These are phyloP conservation scores for Heliornis fulica DNA, from an alignment of 2,113 vertebrate species.

Conservation along the genomic window DNA sequence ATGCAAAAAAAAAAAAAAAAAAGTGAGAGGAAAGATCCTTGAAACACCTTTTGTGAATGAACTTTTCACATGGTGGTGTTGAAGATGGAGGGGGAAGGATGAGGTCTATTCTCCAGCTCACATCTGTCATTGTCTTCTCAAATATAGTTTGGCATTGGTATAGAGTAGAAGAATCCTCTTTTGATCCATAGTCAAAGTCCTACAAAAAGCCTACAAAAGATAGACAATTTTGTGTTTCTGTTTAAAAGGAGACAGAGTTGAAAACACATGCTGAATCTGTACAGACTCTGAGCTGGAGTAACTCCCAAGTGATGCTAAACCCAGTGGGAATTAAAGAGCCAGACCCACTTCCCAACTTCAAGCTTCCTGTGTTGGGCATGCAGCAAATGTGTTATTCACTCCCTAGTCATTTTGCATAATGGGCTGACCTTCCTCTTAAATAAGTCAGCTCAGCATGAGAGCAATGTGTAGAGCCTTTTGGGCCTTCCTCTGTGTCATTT, in stretches of 20 bases:
- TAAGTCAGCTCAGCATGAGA: constrained; percentile 7
- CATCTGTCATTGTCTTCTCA: neutral
- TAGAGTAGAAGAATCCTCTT: neutral
- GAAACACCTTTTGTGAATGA: neutral
- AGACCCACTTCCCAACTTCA: neutral
- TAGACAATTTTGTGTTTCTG: neutral
- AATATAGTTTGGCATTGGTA: no score
- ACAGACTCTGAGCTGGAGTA: neutral
- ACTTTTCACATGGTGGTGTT: neutral
- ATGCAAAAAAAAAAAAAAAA: neutral
- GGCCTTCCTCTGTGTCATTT: neutral
- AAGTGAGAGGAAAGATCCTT: neutral
- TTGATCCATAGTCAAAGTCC: neutral
- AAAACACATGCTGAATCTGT: neutral
- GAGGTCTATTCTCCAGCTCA: neutral
- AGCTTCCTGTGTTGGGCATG: neutral
- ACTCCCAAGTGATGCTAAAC: neutral
- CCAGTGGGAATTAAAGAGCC: neutral
- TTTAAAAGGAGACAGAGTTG: neutral
- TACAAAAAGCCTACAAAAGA: neutral
- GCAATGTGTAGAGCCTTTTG: neutral
- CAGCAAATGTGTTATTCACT: neutral
- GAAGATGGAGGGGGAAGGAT: neutral
- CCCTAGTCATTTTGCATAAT: neutral
- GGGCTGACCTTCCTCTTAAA: neutral